A percentile compares a stretch with the other conserved stretches of the same genome.
These are phyloP conservation scores for Cephalopholis sonnerati DNA, from an alignment of 2,113 vertebrate species.

Conservation along the genomic window DNA sequence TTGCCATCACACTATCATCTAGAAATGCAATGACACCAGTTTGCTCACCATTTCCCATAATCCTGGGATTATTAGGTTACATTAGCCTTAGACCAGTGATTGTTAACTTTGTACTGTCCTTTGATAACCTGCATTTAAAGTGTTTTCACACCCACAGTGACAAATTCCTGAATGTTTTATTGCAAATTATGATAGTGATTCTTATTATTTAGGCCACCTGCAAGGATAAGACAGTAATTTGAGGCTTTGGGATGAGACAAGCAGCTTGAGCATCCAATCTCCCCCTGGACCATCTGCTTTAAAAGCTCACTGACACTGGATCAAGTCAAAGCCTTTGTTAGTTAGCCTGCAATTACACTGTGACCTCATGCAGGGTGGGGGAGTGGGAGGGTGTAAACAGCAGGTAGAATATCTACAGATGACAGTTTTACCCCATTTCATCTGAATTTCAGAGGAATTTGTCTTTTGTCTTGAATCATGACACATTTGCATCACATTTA, in stretches of 20 bases:
- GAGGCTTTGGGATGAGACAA: slow-evolving; percentile 59
- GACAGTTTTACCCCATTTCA: neutral
- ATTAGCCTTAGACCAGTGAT: neutral
- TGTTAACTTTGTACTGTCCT: neutral
- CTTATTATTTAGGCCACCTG: slow-evolving; percentile 62
- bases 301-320: slow-evolving; percentile 55
- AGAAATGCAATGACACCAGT: neutral
- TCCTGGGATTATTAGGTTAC: neutral
- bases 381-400: neutral
- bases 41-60: neutral
- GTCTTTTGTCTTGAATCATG: neutral
- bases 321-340: slow-evolving; percentile 49
- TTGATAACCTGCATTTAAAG: neutral
- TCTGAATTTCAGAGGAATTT: neutral
- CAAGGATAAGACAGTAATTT: slow-evolving; percentile 43
- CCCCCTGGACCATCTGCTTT: slow-evolving; percentile 60
- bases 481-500: neutral
- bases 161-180: neutral
- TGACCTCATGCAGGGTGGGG: neutral
- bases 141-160: neutral
- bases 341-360: slow-evolving; percentile 15
- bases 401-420: no score
- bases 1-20: no score
- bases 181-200: neutral
- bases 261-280: slow-evolving; percentile 59